phyloP scores from a whole-genome alignment of 2,888 invertebrate species.

The Cyclophora punctaria region DNA sequence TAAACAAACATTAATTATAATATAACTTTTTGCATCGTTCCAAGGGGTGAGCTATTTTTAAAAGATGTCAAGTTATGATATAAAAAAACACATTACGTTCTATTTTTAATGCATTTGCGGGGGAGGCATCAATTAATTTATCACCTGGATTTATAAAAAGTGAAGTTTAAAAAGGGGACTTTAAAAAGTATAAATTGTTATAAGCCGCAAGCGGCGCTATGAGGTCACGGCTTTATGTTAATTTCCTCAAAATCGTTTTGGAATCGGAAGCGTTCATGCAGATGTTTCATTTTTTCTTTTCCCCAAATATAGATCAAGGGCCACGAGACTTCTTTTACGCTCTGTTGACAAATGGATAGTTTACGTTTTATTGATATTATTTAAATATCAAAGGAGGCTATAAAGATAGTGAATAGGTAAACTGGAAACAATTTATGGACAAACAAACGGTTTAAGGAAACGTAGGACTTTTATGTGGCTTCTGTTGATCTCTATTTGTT shows the following conservation, averaged over 20 bases:
- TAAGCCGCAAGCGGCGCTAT: slow-evolving; percentile 5
- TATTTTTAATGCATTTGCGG: slow-evolving; percentile 42
- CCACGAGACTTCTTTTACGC: slow-evolving; percentile 20
- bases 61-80: no score
- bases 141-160: slow-evolving; percentile 59
- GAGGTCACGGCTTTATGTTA: slow-evolving; percentile 26
- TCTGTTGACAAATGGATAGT: slow-evolving; percentile 42
- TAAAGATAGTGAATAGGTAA: slow-evolving; percentile 20
- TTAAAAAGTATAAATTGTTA: slow-evolving; percentile 2
- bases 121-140: slow-evolving; percentile 51
- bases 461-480: slow-evolving; percentile 11
- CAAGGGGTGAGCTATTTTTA: no score
- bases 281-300: slow-evolving; percentile 33
- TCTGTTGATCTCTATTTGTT: slow-evolving; percentile 2
- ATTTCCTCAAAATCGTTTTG: slow-evolving; percentile 38
- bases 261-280: slow-evolving; percentile 42
- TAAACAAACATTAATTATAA: no score
- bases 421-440: slow-evolving; percentile 41
- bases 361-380: slow-evolving; percentile 37
- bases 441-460: slow-evolving; percentile 1
- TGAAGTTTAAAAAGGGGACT: slow-evolving; percentile 25
- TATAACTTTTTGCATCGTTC: no score
- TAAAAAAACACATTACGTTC: slow-evolving; percentile 12
- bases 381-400: slow-evolving; percentile 31
- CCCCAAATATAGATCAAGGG: slow-evolving; percentile 38